Conservation (phyloP, 1,140 invertebrate species). For the Rhizoglyphus robini region DNA sequence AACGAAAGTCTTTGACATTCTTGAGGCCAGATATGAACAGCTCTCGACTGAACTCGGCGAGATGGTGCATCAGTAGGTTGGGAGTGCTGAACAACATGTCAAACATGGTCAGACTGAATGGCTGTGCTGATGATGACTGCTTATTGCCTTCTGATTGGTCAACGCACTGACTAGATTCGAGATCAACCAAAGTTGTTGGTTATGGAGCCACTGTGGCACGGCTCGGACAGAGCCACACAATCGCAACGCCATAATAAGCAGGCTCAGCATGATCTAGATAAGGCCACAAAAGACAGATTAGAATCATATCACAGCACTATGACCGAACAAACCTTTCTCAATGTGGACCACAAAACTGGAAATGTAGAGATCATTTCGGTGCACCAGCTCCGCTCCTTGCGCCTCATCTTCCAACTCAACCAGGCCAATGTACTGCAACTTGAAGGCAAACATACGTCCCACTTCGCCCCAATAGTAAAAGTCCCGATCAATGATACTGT, state of each 20-base stretch:
- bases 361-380: not conserved
- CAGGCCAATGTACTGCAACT: not conserved
- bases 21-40: not conserved
- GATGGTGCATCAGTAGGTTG: not conserved
- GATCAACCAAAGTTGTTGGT: too few relatives aligned
- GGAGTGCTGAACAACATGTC: not conserved
- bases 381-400: not conserved
- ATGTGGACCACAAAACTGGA: not conserved
- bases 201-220: too few relatives aligned
- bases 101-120: not conserved
- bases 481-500: not conserved
- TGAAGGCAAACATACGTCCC: not conserved
- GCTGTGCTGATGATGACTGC: too few relatives aligned
- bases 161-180: too few relatives aligned
- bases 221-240: not conserved
- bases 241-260: not conserved
- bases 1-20: not conserved
- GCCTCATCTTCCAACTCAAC: not conserved
- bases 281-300: not conserved
- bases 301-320: not conserved
- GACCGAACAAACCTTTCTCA: not conserved
- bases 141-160: too few relatives aligned
- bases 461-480: not conserved
- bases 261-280: not conserved
- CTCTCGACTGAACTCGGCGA: not conserved